Evolutionary conservation across 2,113 vertebrate species (phyloP).

Genomic region (Marcusenius ussheri): DNA sequence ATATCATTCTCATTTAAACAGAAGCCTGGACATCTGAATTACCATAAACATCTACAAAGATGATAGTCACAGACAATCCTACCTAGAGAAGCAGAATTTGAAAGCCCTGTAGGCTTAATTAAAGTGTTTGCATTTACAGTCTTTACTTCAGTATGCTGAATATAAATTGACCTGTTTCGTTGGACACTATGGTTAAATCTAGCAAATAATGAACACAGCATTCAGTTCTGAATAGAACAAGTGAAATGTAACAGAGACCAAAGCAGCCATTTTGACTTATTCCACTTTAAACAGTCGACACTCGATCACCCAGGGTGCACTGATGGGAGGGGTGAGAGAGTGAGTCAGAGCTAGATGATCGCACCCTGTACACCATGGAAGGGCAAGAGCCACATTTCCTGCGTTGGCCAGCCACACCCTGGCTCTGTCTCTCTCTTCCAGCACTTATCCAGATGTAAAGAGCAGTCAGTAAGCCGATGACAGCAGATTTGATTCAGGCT

Average conservation of each 20-base stretch:
- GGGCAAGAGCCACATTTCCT: slow-evolving; percentile 14
- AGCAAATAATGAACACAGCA: neutral
- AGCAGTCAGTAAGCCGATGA: slow-evolving; percentile 72
- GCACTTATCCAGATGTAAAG: slow-evolving; percentile 67
- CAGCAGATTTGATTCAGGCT: slow-evolving; percentile 66
- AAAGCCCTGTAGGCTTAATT: neutral
- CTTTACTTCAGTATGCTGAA: neutral
- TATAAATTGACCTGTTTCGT: neutral
- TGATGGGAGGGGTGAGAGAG: neutral
- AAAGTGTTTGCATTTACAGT: neutral
- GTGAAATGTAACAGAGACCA: neutral
- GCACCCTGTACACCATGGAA: neutral
- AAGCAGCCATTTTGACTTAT: neutral
- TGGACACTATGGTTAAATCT: neutral
- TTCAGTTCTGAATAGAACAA: neutral
- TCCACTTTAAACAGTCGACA: neutral
- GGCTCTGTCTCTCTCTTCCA: slow-evolving; percentile 27
- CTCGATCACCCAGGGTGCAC: neutral
- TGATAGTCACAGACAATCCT: neutral
- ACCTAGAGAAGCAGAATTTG: neutral
- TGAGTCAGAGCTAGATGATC: neutral
- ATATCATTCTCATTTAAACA: neutral
- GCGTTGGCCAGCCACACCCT: slow-evolving; percentile 3
- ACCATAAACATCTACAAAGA: neutral
- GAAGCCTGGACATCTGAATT: neutral